Evolutionary conservation across 2,113 vertebrate species (phyloP).

Genomic region (Toxostoma redivivum): DNA sequence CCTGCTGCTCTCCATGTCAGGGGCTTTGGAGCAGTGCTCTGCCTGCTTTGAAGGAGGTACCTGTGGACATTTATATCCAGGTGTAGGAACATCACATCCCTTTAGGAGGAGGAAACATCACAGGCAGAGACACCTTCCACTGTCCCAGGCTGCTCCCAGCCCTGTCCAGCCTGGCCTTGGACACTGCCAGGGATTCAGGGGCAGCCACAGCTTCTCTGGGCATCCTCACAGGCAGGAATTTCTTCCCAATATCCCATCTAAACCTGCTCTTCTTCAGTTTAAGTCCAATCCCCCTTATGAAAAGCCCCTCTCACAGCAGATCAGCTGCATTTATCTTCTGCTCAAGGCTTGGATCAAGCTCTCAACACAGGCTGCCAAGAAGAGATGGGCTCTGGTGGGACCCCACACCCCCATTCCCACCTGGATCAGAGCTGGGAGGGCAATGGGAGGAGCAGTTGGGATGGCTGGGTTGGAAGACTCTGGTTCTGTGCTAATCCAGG

Average conservation of each 20-base stretch:
- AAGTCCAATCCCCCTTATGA: not conserved
- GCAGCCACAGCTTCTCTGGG: not conserved
- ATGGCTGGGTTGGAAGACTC: not conserved
- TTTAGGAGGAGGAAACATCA: not conserved
- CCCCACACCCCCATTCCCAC: not conserved
- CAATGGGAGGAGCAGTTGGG: not conserved
- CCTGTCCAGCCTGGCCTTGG: not conserved
- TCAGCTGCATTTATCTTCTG: not conserved
- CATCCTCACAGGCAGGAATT: fast-evolving
- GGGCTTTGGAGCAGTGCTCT: not conserved
- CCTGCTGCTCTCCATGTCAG: not conserved
- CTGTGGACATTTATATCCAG: not conserved
- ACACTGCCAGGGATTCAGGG: not conserved
- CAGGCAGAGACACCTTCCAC: not conserved
- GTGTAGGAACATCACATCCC: not conserved
- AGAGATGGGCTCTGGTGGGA: not conserved
- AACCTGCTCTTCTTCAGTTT: not conserved
- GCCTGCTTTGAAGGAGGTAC: not conserved
- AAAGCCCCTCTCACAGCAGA: not conserved
- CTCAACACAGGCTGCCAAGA: not conserved
- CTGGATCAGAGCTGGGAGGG: not conserved
- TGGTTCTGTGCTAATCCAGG: not conserved
- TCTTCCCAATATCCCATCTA: not conserved
- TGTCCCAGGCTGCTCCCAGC: not conserved
- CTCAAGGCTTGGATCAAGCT: not conserved